phyloP scores from a whole-genome alignment of 2,113 vertebrate genomes.

The Trichechus manatus region DNA sequence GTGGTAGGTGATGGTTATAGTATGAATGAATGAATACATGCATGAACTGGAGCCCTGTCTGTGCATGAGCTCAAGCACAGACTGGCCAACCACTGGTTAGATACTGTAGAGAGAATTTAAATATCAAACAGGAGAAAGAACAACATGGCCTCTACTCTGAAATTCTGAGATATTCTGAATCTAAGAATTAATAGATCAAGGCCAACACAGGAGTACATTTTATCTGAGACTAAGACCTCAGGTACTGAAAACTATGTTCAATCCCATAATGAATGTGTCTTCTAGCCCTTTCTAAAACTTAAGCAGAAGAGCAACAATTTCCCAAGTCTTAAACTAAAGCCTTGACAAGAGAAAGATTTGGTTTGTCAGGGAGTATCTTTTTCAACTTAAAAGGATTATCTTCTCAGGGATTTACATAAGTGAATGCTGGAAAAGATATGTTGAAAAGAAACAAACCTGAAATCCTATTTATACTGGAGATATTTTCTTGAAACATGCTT shows the following conservation, averaged over 20 bases:
- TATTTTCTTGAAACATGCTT: slow-evolving; percentile 27
- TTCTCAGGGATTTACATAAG: not conserved
- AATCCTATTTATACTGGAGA: not conserved
- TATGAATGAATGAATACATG: not conserved
- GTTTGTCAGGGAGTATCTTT: not conserved
- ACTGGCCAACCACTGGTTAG: not conserved
- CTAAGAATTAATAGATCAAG: not conserved
- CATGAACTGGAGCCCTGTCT: not conserved
- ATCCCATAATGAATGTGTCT: not conserved
- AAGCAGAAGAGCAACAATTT: not conserved
- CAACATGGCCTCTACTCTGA: not conserved
- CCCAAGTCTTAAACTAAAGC: not conserved
- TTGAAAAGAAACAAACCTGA: slow-evolving; percentile 50
- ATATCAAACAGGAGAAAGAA: not conserved
- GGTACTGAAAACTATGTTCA: not conserved
- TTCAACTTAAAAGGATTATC: slow-evolving; percentile 13
- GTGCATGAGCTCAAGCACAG: not conserved
- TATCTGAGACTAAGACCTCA: not conserved
- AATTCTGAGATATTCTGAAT: slow-evolving; percentile 11
- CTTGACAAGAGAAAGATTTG: slow-evolving; percentile 34
- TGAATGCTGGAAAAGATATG: not conserved
- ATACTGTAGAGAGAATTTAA: slow-evolving; percentile 1
- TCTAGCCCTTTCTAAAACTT: not conserved
- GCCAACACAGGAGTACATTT: not conserved
- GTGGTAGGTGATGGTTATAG: not conserved